Conservation (phyloP, 2,113 vertebrate species). For the Cynoglossus semilaevis region DNA sequence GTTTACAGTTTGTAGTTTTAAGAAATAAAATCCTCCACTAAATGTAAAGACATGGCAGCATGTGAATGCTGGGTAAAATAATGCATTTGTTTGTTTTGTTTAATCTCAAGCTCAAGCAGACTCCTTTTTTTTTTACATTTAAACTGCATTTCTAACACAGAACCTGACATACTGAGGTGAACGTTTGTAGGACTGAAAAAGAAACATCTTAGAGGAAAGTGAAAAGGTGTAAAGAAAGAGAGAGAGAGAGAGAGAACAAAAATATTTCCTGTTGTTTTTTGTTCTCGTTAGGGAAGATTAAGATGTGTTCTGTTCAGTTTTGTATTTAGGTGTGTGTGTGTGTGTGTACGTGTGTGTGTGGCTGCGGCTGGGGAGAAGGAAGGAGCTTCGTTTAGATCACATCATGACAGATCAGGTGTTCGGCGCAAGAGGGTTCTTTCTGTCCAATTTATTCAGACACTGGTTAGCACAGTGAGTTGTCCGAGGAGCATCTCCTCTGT, state of each 20-base stretch:
- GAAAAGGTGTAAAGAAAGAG: not conserved
- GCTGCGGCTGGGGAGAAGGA: constrained; percentile 46
- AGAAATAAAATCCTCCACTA: too few species aligned
- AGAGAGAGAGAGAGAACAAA: too few species aligned
- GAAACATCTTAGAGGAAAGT: not conserved
- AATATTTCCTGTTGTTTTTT: not conserved
- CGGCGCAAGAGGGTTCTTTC: constrained; percentile 60
- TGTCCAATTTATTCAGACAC: constrained; percentile 70
- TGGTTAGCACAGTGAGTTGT: constrained; percentile 54
- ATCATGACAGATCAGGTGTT: constrained; percentile 71
- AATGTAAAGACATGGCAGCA: too few species aligned
- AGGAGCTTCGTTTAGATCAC: constrained; percentile 65
- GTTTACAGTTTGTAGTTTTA: too few species aligned
- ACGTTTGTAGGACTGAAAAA: too few species aligned
- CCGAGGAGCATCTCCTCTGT: constrained; percentile 54
- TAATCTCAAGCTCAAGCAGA: too few species aligned
- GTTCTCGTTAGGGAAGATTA: constrained; percentile 24
- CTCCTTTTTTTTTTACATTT: too few species aligned
- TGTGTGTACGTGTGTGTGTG: constrained; percentile 16
- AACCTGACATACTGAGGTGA: too few species aligned
- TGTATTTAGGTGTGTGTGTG: constrained; percentile 17
- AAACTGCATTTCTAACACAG: too few species aligned
- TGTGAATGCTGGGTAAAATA: too few species aligned
- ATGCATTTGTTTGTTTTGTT: too few species aligned
- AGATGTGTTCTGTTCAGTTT: constrained; percentile 32